A percentile compares a stretch with the other conserved stretches of the same genome.
Conservation (phyloP, 2,797 vertebrate species). For the Neosalanx taihuensis region DNA sequence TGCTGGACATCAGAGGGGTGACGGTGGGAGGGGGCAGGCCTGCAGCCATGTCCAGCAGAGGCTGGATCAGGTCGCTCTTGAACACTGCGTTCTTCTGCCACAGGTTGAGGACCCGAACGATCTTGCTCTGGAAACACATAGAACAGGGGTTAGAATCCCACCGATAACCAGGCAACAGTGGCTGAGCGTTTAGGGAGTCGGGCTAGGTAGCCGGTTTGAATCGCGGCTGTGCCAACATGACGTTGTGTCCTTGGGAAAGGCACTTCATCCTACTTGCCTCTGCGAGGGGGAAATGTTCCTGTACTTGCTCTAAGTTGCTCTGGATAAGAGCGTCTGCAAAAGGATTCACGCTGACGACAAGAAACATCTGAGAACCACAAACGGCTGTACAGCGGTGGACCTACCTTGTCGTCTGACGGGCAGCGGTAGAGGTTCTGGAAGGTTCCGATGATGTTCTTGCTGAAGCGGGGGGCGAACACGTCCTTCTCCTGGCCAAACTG, state of each 20-base stretch:
- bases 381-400: not conserved
- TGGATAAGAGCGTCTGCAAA: too few species aligned
- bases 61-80: conserved; percentile 99
- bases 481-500: conserved; percentile 99
- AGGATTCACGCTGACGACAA: too few species aligned
- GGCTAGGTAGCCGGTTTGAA: too few species aligned
- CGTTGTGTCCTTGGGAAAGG: too few species aligned
- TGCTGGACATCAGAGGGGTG: conserved; percentile 87
- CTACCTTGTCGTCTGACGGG: conserved; percentile 95
- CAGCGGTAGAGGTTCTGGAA: conserved; percentile 99
- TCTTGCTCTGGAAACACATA: conserved; percentile 87
- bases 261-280: too few species aligned
- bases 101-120: conserved; percentile 96
- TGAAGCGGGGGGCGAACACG: conserved; percentile 97
- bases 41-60: conserved; percentile 95
- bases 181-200: too few species aligned
- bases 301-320: too few species aligned
- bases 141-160: not conserved
- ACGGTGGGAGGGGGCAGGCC: conserved; percentile 90
- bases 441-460: conserved; percentile 97
- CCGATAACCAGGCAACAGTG: not conserved
- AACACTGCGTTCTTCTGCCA: conserved; percentile 99
- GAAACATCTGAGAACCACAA: not conserved
- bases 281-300: too few species aligned
- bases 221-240: too few species aligned